Evolutionary conservation across 2,888 invertebrate species (phyloP), one percentile per base, ranked within the genome.

Genomic region (Fabriciana adippe): DNA sequence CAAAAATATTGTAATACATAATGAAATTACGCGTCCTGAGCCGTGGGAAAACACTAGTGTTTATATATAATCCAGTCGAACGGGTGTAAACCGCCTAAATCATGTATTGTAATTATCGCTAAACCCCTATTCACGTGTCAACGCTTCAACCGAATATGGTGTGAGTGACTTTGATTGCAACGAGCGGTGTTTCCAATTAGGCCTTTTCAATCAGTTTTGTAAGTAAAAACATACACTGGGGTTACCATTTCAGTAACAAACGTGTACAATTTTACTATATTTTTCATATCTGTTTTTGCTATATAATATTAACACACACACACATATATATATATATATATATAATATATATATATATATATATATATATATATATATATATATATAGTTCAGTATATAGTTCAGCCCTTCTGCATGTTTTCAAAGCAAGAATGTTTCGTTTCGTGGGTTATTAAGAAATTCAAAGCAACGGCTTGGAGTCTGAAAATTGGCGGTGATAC

Each of bases 181-280:
- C 69, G 73, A 76, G 78, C 72, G 78, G 81, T 75, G 75, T 77
- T 79, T 71, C 78, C 81, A 83, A 84, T 84, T 82, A 84, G 79
- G 75, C 75, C 81, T 81, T 83, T 84, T 83, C 81, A 83, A 83
- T 82, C 79, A 81, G 68, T 31, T 66, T 68, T 64, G 69, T 69
- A 67, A 68, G 72, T 75, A 78, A 77, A 79, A 77, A 76, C 74
- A 74, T 71, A 71, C 68, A 73, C 73, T 76, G 67, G 74, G 70
- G 73, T 75, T 64, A 59, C 75, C 71, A 70, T 59, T 54, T 31
- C 11, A 15, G 15, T 50, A 35, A 26, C 11, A 35, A 16, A 51
- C 14, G 45, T n/a, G 18, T 18, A 47, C 4, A 16, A 51, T 15
- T 15, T 51, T n/a, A 8, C n/a, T 16, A 51, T 8, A 6, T 16